Percentiles rank a stretch among this genome's conserved stretches.
Conservation (phyloP, 2,888 invertebrate genomes). For the Pollenia labialis region DNA sequence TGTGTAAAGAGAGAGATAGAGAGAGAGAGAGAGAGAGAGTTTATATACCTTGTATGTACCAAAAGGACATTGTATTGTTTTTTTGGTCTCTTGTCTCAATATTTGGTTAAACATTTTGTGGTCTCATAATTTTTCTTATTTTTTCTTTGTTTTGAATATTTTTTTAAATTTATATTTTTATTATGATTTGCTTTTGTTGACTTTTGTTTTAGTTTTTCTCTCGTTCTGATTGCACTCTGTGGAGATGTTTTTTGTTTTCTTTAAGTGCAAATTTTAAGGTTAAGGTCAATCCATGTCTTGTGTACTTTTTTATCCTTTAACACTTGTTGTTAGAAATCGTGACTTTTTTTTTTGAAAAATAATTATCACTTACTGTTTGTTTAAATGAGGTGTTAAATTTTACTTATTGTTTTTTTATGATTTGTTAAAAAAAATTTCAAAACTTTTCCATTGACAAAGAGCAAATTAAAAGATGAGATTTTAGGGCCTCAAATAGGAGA, state of each 20-base stretch:
- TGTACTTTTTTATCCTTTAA: constrained; percentile 46
- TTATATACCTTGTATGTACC: background rate
- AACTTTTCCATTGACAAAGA: too few species aligned
- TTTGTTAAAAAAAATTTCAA: background rate
- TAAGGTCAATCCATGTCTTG: background rate
- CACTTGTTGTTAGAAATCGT: constrained; percentile 33
- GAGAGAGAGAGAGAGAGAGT: background rate
- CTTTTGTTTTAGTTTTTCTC: constrained; percentile 28
- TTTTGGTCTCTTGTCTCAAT: constrained; percentile 30
- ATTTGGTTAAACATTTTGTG: constrained; percentile 55
- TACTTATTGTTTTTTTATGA: constrained; percentile 31
- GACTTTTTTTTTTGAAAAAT: constrained; percentile 12
- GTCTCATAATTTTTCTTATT: constrained; percentile 58
- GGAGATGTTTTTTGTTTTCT: constrained; percentile 12
- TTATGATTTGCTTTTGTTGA: constrained; percentile 34
- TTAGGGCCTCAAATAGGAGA: too few species aligned
- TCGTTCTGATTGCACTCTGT: constrained; percentile 56
- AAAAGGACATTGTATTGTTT: constrained; percentile 39
- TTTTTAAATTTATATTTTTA: constrained; percentile 47
- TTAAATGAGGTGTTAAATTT: constrained; percentile 59
- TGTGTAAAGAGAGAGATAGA: background rate
- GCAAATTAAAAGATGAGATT: too few species aligned
- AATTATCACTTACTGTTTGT: constrained; percentile 60
- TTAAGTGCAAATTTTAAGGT: constrained; percentile 51
- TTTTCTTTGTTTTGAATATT: constrained; percentile 32